These are phyloP conservation scores for Urocynchramus pylzowi DNA, from an alignment of 2,113 vertebrate genomes.

Conservation along the genomic window DNA sequence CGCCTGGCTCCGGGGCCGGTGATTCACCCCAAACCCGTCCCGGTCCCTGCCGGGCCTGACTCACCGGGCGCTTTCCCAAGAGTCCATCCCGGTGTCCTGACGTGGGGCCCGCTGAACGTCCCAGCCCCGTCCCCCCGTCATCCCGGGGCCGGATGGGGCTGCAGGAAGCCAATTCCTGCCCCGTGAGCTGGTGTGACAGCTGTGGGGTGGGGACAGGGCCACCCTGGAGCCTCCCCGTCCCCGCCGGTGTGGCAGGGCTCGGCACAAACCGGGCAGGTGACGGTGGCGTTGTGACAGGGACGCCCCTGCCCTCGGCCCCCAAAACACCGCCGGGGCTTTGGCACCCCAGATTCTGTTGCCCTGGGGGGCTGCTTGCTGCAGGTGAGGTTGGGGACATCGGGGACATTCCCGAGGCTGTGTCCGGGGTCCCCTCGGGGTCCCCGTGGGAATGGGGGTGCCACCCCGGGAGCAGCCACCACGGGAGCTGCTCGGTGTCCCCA, in stretches of 20 bases:
- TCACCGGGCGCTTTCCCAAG: background rate
- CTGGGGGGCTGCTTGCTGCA: too few relatives aligned
- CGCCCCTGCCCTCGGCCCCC: background rate
- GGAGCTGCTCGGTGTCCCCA: fast-evolving
- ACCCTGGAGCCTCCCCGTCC: background rate
- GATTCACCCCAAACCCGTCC: slow-evolving; percentile 39
- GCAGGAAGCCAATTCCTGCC: slow-evolving; percentile 52
- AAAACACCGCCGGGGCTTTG: fast-evolving
- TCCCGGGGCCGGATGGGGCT: background rate
- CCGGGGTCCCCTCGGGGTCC: background rate
- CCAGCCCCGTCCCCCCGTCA: background rate
- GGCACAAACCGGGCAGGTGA: background rate
- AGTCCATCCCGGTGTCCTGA: background rate
- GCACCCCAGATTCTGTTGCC: background rate
- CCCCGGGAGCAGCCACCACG: too few relatives aligned
- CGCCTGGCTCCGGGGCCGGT: background rate
- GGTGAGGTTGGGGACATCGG: background rate
- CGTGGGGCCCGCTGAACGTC: background rate
- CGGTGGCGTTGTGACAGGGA: fast-evolving
- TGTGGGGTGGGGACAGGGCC: background rate
- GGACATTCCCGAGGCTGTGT: background rate
- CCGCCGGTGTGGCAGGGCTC: background rate
- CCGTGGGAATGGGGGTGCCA: background rate
- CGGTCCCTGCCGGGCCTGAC: background rate
- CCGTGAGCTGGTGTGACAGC: background rate